These are phyloP conservation scores for Oncorhynchus gorbuscha DNA, from an alignment of 2,113 vertebrate species.

Conservation along the genomic window DNA sequence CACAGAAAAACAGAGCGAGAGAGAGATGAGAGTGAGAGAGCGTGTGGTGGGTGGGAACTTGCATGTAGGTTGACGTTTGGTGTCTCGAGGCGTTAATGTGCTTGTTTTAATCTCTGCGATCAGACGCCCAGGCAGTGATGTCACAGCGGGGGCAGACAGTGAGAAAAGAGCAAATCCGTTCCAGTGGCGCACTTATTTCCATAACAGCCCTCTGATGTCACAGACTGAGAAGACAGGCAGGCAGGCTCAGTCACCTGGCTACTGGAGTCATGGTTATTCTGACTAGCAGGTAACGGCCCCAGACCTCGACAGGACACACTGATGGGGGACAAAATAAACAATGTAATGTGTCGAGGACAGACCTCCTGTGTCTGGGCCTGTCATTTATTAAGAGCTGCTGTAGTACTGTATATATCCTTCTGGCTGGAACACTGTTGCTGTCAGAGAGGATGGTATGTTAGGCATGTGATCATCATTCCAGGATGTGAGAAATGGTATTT, in stretches of 20 bases:
- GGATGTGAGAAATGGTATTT: constrained; percentile 1
- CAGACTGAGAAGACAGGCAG: constrained; percentile 1
- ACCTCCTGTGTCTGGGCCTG: constrained; percentile 15
- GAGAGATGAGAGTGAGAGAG: no score
- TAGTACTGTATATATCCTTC: constrained; percentile 1
- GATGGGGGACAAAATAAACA: constrained; percentile 50
- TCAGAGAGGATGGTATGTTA: background rate
- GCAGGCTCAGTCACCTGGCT: constrained; percentile 29
- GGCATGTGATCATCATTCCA: background rate
- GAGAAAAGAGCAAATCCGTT: constrained; percentile 36
- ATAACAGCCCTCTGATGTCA: constrained; percentile 52
- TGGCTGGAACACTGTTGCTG: background rate
- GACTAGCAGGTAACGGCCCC: constrained; percentile 21
- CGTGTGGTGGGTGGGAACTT: background rate
- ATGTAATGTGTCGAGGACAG: constrained; percentile 36
- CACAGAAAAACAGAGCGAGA: no score
- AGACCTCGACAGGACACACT: background rate
- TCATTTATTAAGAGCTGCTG: constrained; percentile 16
- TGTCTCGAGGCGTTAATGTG: constrained; percentile 51
- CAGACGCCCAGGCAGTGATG: constrained; percentile 53
- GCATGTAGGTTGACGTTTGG: constrained; percentile 43
- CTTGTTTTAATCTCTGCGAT: constrained; percentile 46
- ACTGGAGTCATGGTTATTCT: constrained; percentile 22
- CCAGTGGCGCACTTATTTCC: constrained; percentile 34
- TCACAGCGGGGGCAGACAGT: constrained; percentile 54